A percentile compares a stretch with the other conserved stretches of the same genome.
Evolutionary conservation across 1,140 invertebrate genomes (phyloP).

Genomic region (Sarcophaga peregrina): DNA sequence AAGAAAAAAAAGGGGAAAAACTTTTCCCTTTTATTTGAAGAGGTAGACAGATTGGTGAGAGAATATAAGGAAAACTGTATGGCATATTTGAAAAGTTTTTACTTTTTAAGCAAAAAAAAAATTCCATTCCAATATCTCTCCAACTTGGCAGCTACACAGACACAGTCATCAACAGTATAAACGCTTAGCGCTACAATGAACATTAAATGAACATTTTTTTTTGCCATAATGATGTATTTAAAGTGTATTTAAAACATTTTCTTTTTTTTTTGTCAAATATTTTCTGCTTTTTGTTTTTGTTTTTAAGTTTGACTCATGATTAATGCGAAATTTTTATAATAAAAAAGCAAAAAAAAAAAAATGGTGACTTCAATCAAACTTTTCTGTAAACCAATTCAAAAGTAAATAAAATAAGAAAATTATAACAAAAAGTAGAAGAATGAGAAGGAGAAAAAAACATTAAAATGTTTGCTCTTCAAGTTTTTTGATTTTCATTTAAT

Average conservation of each 20-base stretch:
- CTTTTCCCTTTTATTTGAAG: neutral
- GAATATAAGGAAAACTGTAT: neutral
- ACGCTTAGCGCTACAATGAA: neutral
- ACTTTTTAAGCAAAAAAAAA: too few relatives aligned
- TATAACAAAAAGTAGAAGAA: neutral
- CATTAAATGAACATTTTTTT: neutral
- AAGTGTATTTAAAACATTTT: neutral
- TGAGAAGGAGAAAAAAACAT: neutral
- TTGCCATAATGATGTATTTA: conserved; percentile 22
- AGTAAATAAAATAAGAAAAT: neutral
- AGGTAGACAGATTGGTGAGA: too few relatives aligned
- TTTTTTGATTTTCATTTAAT: neutral
- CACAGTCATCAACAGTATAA: neutral
- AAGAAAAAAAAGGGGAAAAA: neutral
- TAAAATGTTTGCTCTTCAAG: conserved; percentile 13
- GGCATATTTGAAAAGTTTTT: neutral
- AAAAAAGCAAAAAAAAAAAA: neutral
- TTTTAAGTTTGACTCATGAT: conserved; percentile 11
- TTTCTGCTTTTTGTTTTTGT: neutral
- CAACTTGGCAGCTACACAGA: too few relatives aligned
- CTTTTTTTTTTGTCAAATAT: neutral
- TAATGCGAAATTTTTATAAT: neutral
- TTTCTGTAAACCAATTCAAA: conserved; percentile 11
- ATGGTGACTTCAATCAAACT: conserved; percentile 21
- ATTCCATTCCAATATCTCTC: neutral